Percentiles rank a stretch among this genome's conserved stretches.
These are phyloP conservation scores for Hyposoter didymator DNA, from an alignment of 2,888 invertebrate species.

Conservation along the genomic window DNA sequence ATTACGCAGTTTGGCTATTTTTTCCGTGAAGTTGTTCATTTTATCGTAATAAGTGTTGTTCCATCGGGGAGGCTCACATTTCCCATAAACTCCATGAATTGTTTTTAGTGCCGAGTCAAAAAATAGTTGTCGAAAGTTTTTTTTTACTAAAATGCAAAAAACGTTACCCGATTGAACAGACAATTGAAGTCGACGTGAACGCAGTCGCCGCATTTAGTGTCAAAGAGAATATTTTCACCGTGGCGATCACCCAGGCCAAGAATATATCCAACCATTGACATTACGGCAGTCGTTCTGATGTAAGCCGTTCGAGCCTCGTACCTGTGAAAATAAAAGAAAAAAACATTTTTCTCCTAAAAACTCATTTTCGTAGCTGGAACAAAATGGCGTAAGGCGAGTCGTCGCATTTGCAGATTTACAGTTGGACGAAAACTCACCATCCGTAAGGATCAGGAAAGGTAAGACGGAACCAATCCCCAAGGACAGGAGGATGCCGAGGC, in stretches of 20 bases:
- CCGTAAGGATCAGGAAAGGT: slow-evolving; percentile 95
- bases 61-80: no score
- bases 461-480: slow-evolving; percentile 96
- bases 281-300: slow-evolving; percentile 96
- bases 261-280: slow-evolving; percentile 98
- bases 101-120: no score
- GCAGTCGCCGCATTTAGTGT: slow-evolving; percentile 95
- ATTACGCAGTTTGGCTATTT: no score
- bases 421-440: slow-evolving; percentile 86
- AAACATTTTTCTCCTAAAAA: no score
- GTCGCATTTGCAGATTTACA: background rate
- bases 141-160: background rate
- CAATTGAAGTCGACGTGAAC: slow-evolving; percentile 99
- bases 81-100: no score
- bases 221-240: slow-evolving; percentile 97
- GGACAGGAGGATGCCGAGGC: slow-evolving; percentile 92
- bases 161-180: slow-evolving; percentile 94
- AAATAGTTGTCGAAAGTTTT: no score
- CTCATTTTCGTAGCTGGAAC: background rate
- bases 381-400: background rate
- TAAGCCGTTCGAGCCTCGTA: slow-evolving; percentile 96
- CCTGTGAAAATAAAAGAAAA: slow-evolving; percentile 85
- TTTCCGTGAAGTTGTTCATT: no score
- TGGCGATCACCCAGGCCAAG: slow-evolving; percentile 98
- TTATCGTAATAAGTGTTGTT: no score